Evolutionary conservation across 1,140 invertebrate genomes (phyloP), one percentile per base, ranked within the genome.

Genomic region (Drosophila watanabei): DNA sequence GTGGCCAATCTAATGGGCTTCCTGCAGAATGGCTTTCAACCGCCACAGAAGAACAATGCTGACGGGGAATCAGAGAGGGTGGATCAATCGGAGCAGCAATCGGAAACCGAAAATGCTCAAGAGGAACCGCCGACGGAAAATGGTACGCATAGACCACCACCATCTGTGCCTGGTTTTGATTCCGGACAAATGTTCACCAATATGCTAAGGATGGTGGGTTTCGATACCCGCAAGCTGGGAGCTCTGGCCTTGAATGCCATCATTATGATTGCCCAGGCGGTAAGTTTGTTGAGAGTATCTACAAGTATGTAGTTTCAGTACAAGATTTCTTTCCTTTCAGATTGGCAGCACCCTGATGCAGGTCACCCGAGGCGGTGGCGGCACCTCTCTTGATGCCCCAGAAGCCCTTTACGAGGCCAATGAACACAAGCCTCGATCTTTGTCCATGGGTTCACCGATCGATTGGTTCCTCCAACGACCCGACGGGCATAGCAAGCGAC

Each of bases 251-350:
- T 98, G 2, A 98, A 98, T 92, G 96, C 95, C 14, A 94, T 97
- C 8, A 95, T 97, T 62, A 97, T 97, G 92, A 94, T 98, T n/a
- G 96, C 97, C 4, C 96, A 97, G 94, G 94, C 97, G 95, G 97
- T 97, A 94, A 94, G 94, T 48, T 35, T 10, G 0, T 7, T 5
- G 8, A 2, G 2, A 5, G 10, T 4, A 28, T 24, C 24, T 24
- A 24, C 24, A 24, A 24, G 24, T 24, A 24, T 1, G 3, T 24
- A 24, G 24, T 3, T 24, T 24, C 24, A 24, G 1, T 24, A 24
- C 24, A 24, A 24, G 9, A 20, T 1, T 10, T 0, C n/a, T 4
- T 9, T 10, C 1, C 16, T 33, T 37, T 11, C n/a, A 93, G 91
- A 92, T 92, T 49, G 91, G 89, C 30, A 92, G 75, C 70, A 63